Evolutionary conservation across 2,113 vertebrate species (phyloP), one percentile per base, ranked within the genome.

Genomic region (Naja naja): DNA sequence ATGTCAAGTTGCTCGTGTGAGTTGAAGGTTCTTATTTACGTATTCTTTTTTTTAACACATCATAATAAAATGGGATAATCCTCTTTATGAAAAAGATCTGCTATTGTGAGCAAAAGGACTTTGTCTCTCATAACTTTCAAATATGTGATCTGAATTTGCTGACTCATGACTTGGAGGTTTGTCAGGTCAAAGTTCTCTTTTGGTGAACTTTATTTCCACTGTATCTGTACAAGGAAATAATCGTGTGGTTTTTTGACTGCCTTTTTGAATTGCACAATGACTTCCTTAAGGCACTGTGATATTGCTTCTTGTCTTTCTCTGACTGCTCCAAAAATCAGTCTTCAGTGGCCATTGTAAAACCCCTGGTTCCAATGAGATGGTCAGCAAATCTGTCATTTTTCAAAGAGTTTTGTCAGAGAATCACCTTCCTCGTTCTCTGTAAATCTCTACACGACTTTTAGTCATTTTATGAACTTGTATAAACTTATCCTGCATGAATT

Each of bases 401-500:
- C 12, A 92, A 89, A 93, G 11, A 39, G 60, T 27, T 20, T 85
- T 56, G 20, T 81, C 64, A 89, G 87, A 93, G 94, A 49, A 54
- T 39, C 56, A 8, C 86, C 90, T 95, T 47, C 47, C 89, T 60
- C 81, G 12, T 12, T 56, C 34, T 85, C n/a, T 27, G 18, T 95
- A 89, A 91, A 69, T 88, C 93, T 93, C 47, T 87, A 87, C 14
- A 47, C 90, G 81, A 43, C 87, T 12, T 88, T 64, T 90, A 95
- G 52, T 91, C 94, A 47, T 56, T 86, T 91, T 55, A 7, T 3
- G 85, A 90, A 45, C 74, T 58, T 20, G 55, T 27, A 60, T 87
- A 30, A 88, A 95, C 87, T 94, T 14, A n/a, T 64, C 88, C 90
- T 89, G 93, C 69, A 14, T 14, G 60, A 93, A 88, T 34, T 90